phyloP scores from a whole-genome alignment of 1,140 invertebrate species.

The Carposina sasakii region DNA sequence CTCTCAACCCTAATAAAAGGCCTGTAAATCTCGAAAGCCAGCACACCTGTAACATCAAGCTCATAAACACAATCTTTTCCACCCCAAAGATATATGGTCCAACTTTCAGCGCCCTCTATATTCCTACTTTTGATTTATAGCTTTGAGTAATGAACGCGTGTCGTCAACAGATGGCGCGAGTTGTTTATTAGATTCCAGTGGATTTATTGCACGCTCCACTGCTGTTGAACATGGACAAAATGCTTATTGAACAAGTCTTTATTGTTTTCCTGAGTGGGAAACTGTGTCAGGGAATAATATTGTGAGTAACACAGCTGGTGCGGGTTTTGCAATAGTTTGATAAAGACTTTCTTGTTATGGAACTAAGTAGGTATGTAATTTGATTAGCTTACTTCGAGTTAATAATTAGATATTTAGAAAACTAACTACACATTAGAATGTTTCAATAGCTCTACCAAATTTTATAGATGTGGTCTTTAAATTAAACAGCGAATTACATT shows the following conservation, averaged over 20 bases:
- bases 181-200: constrained; percentile 51
- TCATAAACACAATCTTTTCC: constrained; percentile 54
- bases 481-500: no score
- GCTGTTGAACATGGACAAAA: constrained; percentile 5
- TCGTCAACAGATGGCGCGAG: constrained; percentile 56
- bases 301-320: neutral
- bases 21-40: no score
- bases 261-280: constrained; percentile 21
- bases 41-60: neutral
- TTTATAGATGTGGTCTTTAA: no score
- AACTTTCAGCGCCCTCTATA: constrained; percentile 59
- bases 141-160: constrained; percentile 42
- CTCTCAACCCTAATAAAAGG: no score
- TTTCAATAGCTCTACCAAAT: no score
- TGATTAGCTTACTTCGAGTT: no score
- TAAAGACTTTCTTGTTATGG: no score
- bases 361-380: no score
- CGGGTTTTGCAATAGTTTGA: no score
- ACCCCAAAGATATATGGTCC: constrained; percentile 38
- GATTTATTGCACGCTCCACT: constrained; percentile 44
- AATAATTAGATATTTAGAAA: no score
- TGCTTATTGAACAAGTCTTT: constrained; percentile 11
- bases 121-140: constrained; percentile 50
- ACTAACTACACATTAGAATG: no score
- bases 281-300: constrained; percentile 5